phyloP scores from a whole-genome alignment of 2,888 invertebrate species.

The Halocaridina rubra region DNA sequence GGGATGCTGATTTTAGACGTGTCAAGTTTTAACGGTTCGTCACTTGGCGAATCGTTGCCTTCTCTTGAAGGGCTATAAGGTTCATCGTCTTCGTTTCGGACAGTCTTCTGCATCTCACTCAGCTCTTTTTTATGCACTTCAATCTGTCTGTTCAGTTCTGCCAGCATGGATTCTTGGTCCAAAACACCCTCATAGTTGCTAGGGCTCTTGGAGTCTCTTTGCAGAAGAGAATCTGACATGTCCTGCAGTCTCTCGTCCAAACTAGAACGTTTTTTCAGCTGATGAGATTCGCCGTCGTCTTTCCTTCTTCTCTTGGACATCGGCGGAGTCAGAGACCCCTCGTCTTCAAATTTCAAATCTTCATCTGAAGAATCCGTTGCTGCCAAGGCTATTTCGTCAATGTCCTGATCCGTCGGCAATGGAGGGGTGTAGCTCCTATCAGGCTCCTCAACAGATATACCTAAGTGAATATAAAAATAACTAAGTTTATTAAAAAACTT shows the following conservation, averaged over 20 bases:
- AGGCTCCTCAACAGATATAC: no score
- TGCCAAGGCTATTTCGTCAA: slow-evolving; percentile 36
- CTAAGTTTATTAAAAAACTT: no score
- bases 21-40: slow-evolving; percentile 53
- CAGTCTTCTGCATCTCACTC: slow-evolving; percentile 57
- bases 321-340: not conserved
- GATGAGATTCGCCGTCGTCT: not conserved
- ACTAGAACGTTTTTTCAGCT: slow-evolving; percentile 13
- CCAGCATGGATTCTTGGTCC: slow-evolving; percentile 60
- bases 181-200: slow-evolving; percentile 25
- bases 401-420: slow-evolving; percentile 47
- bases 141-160: slow-evolving; percentile 61
- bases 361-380: slow-evolving; percentile 33
- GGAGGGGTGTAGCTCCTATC: slow-evolving; percentile 55
- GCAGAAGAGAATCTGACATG: not conserved
- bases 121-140: slow-evolving; percentile 60
- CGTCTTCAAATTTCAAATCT: not conserved
- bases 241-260: not conserved
- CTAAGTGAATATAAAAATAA: no score
- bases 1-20: slow-evolving; percentile 61
- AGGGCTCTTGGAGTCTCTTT: slow-evolving; percentile 22
- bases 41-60: not conserved
- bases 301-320: slow-evolving; percentile 11
- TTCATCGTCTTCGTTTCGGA: slow-evolving; percentile 40
- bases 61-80: slow-evolving; percentile 28